Evolutionary conservation across 2,797 vertebrate species (phyloP), one percentile per base, ranked within the genome.

Genomic region (Lithobates sylvaticus): DNA sequence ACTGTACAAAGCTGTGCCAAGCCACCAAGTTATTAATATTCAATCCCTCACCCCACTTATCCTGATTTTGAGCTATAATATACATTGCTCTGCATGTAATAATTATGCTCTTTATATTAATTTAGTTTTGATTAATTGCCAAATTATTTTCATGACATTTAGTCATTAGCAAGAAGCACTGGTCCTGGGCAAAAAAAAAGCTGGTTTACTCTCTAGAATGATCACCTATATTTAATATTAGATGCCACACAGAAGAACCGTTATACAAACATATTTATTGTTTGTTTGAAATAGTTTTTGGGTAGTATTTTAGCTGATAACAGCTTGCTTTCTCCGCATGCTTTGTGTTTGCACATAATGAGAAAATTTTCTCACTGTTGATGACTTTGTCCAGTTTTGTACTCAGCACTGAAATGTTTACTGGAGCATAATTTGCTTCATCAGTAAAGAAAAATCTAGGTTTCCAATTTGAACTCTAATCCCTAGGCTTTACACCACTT

Each of bases 131-230:
- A 70, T 70, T 70, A 70, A 70, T 70, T 12, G 42, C 15, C 6
- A 3, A 2, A 75, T 81, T 88, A 27, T 67, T 44, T 23, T 10
- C 74, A 78, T n/a, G n/a, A 73, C 54, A 27, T 76, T 84, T 87
- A 84, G 5, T 47, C 5, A 29, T 71, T 10, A 36, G 34, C 77
- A 26, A 47, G 0, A 77, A 84, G 74, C 18, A 36, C 12, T 32
- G 61, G n/a, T 65, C 61, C 61, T 10, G 26, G 61, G n/a, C 68
- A 29, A 29, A 29, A 29, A 29, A 39, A 4, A 67, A 0, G 81
- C 42, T 88, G 34, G 72, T 89, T 86, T 26, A 76, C 78, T 83
- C 72, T 0, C 0, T 27, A 81, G 67, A 0, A 34, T 6, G 16
- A 39, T 72, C 69, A 18, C 27, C 36, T 0, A 39, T 34, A 2